These are phyloP conservation scores for Diadophis punctatus DNA, from an alignment of 2,113 vertebrate species.

Conservation along the genomic window DNA sequence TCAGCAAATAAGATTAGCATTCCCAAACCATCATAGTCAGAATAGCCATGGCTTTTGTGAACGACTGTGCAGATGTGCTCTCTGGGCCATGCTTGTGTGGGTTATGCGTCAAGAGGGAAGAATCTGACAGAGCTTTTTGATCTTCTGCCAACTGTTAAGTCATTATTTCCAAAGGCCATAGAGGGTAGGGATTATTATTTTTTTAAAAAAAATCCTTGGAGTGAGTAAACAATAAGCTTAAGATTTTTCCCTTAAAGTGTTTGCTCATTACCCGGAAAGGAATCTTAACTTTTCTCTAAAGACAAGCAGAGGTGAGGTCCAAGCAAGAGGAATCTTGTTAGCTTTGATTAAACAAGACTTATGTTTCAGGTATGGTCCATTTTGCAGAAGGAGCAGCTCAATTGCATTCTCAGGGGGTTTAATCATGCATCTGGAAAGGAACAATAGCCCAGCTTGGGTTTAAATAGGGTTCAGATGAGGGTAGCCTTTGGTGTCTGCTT, in stretches of 20 bases:
- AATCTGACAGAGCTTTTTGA: slow-evolving; percentile 29
- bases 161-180: slow-evolving; percentile 32
- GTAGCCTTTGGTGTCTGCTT: background rate
- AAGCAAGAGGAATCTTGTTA: background rate
- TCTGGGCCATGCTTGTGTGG: background rate
- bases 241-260: background rate
- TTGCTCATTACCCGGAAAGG: slow-evolving; percentile 5
- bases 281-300: slow-evolving; percentile 9
- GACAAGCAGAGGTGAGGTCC: background rate
- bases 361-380: background rate
- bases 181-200: background rate
- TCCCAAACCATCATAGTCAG: background rate
- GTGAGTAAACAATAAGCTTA: background rate
- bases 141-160: slow-evolving; percentile 40
- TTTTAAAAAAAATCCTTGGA: background rate
- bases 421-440: background rate
- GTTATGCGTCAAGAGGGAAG: background rate
- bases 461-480: background rate
- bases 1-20: slow-evolving; percentile 17
- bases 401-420: background rate
- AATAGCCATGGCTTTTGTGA: slow-evolving; percentile 1
- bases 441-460: background rate
- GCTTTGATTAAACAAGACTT: background rate
- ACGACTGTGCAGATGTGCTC: slow-evolving; percentile 22
- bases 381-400: background rate